A percentile compares a stretch with the other conserved stretches of the same genome.
These are phyloP conservation scores for Patiria miniata DNA, from an alignment of 35 echinoderm and acorn worm genomes.

Conservation along the genomic window DNA sequence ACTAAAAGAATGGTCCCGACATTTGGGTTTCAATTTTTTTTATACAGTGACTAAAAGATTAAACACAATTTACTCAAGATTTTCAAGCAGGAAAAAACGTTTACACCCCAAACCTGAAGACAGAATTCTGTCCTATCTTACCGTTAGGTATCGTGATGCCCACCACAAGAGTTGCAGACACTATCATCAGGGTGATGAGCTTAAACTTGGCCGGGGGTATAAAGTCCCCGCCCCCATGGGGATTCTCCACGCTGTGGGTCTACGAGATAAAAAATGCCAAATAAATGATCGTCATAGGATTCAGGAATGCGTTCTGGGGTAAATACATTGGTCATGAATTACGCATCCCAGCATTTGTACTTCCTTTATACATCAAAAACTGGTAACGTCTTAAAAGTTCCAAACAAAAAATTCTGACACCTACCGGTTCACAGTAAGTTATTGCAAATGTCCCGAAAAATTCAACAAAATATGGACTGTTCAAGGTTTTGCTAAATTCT, in stretches of 20 bases:
- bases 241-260: constrained; percentile 77
- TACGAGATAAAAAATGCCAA: constrained; percentile 33
- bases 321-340: not conserved
- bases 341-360: not conserved
- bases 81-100: too few relatives aligned
- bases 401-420: too few relatives aligned
- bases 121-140: constrained; percentile 33
- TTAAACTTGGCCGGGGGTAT: constrained; percentile 83
- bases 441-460: too few relatives aligned
- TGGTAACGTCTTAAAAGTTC: too few relatives aligned
- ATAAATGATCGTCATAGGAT: not conserved
- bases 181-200: constrained; percentile 77
- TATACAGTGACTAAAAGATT: too few relatives aligned
- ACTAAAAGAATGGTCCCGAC: too few relatives aligned
- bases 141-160: constrained; percentile 93
- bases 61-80: too few relatives aligned
- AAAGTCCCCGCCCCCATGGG: constrained; percentile 73
- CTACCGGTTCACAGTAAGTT: too few relatives aligned
- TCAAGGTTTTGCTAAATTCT: too few relatives aligned
- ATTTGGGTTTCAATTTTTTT: too few relatives aligned
- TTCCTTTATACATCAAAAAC: not conserved
- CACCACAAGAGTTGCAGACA: constrained; percentile 63
- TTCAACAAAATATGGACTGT: too few relatives aligned
- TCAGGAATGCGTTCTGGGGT: not conserved
- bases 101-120: too few relatives aligned